Conservation (phyloP, 2,113 vertebrate genomes). For the Suricata suricatta region DNA sequence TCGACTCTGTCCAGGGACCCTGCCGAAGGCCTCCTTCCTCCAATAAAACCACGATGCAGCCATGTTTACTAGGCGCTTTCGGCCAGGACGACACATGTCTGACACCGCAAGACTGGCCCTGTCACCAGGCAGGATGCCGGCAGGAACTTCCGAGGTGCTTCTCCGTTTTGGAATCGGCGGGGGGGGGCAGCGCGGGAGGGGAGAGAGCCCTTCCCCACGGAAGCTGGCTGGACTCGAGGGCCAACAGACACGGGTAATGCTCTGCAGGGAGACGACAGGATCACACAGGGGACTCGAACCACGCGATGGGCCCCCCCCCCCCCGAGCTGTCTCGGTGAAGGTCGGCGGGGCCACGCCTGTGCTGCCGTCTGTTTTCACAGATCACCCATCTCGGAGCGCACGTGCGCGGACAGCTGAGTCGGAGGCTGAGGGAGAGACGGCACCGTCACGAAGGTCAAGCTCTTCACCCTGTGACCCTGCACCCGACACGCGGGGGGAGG, state of each 20-base stretch:
- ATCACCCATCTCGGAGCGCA: rapidly evolving
- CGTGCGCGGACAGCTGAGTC: too few relatives aligned
- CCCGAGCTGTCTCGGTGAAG: background rate
- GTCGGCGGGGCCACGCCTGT: rapidly evolving
- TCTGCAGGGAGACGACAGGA: background rate
- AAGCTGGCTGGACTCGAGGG: background rate
- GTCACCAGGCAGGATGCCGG: background rate
- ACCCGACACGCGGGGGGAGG: rapidly evolving
- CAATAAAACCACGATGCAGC: background rate
- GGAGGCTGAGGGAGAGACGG: rapidly evolving
- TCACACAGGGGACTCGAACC: background rate
- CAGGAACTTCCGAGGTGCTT: too few relatives aligned
- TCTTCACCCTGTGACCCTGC: background rate
- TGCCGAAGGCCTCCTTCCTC: background rate
- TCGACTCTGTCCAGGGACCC: background rate
- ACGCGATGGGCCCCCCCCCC: rapidly evolving
- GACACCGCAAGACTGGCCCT: background rate
- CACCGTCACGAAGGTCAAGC: background rate
- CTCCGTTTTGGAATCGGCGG: background rate
- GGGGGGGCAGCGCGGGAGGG: background rate
- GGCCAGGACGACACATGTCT: background rate
- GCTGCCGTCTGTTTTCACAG: too few relatives aligned
- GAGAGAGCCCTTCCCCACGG: background rate
- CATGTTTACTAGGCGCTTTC: background rate
- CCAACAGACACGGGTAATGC: rapidly evolving